phyloP scores from a whole-genome alignment of 1,140 invertebrate species.

The Drosophila mayri region DNA sequence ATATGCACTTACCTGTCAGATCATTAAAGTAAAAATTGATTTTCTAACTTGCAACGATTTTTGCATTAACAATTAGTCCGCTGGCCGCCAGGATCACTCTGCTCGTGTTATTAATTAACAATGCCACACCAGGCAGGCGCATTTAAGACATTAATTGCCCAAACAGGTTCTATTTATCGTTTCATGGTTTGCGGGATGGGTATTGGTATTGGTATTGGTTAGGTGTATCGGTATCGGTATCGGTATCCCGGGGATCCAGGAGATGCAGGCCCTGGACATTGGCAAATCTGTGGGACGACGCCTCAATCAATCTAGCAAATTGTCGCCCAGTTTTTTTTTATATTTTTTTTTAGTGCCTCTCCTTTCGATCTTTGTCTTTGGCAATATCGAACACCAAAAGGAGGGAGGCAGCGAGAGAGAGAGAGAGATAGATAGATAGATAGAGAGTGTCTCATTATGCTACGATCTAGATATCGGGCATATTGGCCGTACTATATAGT shows the following conservation, averaged over 20 bases:
- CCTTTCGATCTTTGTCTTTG: slow-evolving; percentile 19
- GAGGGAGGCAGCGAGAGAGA: not conserved
- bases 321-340: slow-evolving; percentile 69
- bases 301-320: slow-evolving; percentile 82
- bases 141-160: slow-evolving; percentile 80
- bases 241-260: not conserved
- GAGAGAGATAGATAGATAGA: not conserved
- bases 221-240: not conserved
- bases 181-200: not conserved
- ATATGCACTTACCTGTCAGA: slow-evolving; percentile 77
- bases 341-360: slow-evolving; percentile 7
- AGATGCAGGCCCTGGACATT: not conserved
- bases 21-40: slow-evolving; percentile 84
- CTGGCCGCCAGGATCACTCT: slow-evolving; percentile 11
- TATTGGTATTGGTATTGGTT: not conserved
- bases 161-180: slow-evolving; percentile 63
- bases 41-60: slow-evolving; percentile 83
- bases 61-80: slow-evolving; percentile 80
- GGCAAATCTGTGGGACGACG: slow-evolving; percentile 43
- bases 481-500: slow-evolving; percentile 32
- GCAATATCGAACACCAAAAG: slow-evolving; percentile 41
- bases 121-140: slow-evolving; percentile 79
- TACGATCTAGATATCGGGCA: slow-evolving; percentile 34
- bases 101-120: slow-evolving; percentile 80
- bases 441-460: slow-evolving; percentile 25